Percentiles rank a stretch among this genome's conserved stretches.
phyloP scores from a whole-genome alignment of 1,140 invertebrate species.

The Papilio xuthus region DNA sequence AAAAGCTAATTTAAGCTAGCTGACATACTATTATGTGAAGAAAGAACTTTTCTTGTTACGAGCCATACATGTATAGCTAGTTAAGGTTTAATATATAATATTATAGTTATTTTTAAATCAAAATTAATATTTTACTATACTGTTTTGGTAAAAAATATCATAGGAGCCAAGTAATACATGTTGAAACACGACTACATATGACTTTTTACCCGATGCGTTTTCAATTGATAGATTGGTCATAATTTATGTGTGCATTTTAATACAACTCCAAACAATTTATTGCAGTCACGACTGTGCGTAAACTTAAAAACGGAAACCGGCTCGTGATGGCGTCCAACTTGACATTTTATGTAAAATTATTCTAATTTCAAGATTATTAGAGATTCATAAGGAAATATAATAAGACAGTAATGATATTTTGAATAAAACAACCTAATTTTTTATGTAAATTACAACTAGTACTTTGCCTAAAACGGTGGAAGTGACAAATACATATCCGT shows the following conservation, averaged over 20 bases:
- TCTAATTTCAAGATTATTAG: background rate
- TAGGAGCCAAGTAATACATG: background rate
- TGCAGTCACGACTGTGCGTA: slow-evolving; percentile 32
- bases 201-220: background rate
- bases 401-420: slow-evolving; percentile 16
- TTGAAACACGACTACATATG: background rate
- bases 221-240: slow-evolving; percentile 18
- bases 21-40: too few species aligned
- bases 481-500: background rate
- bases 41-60: too few species aligned
- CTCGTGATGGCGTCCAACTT: slow-evolving; percentile 5
- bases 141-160: background rate
- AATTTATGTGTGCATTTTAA: slow-evolving; percentile 29
- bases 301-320: slow-evolving; percentile 31
- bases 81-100: too few species aligned
- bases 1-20: too few species aligned
- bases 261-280: slow-evolving; percentile 20
- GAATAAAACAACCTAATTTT: background rate
- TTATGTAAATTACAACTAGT: background rate
- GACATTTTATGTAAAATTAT: slow-evolving; percentile 8
- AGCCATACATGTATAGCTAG: too few species aligned
- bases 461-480: background rate
- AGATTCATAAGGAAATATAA: slow-evolving; percentile 14
- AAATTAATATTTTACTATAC: too few species aligned
- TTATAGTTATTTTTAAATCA: too few species aligned